These are phyloP conservation scores for Rattus rattus DNA, from an alignment of 2,113 vertebrate genomes.

Conservation along the genomic window DNA sequence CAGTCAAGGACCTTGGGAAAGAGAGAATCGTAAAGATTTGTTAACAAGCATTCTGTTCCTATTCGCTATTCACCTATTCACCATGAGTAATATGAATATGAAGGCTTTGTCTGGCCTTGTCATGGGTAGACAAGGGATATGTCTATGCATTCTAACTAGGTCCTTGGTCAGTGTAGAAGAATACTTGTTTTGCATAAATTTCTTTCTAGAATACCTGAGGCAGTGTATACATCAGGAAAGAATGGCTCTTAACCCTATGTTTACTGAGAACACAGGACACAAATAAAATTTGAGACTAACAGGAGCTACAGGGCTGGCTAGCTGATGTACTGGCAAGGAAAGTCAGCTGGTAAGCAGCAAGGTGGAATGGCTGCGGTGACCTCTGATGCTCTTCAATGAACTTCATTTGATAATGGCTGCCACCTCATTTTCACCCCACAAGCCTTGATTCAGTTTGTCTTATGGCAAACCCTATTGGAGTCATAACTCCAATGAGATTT, in stretches of 20 bases:
- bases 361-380: not conserved
- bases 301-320: not conserved
- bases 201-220: not conserved
- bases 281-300: not conserved
- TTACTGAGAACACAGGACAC: not conserved
- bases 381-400: not conserved
- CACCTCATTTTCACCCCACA: not conserved
- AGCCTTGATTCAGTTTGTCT: not conserved
- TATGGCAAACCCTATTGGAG: not conserved
- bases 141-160: not conserved
- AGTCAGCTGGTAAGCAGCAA: too few relatives aligned
- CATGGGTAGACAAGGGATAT: not conserved
- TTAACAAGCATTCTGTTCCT: not conserved
- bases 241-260: not conserved
- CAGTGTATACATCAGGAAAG: not conserved
- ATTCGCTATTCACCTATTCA: not conserved
- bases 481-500: not conserved
- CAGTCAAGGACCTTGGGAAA: not conserved
- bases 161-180: not conserved
- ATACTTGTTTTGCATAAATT: not conserved
- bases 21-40: not conserved
- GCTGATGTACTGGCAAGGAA: not conserved
- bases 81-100: not conserved
- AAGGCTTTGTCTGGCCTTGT: not conserved
- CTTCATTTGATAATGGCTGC: not conserved